Percentiles rank a stretch among this genome's conserved stretches.
Evolutionary conservation across 2,113 vertebrate genomes (phyloP).

Genomic region (Oostethus manadensis): DNA sequence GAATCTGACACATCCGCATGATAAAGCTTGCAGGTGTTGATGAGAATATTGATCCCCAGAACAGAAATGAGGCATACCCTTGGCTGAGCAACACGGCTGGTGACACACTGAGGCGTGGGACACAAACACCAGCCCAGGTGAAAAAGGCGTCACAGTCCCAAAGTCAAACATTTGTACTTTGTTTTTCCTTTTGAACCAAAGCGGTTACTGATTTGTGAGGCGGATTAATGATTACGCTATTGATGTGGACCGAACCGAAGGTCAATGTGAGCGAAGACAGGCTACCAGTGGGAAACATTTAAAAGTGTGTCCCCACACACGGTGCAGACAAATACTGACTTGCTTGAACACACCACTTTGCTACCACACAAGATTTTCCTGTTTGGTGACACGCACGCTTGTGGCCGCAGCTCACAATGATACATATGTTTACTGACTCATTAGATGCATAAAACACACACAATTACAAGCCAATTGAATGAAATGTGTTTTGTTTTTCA

Average conservation of each 20-base stretch:
- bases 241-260: background rate
- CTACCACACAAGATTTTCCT: slow-evolving; percentile 5
- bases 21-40: background rate
- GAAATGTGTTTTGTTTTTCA: background rate
- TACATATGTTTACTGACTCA: background rate
- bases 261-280: background rate
- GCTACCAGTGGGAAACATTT: background rate
- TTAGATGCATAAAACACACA: background rate
- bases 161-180: slow-evolving; percentile 6
- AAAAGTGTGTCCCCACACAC: too few relatives aligned
- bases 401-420: background rate
- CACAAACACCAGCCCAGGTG: background rate
- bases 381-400: background rate
- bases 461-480: background rate
- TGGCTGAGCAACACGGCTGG: background rate
- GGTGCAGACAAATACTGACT: background rate
- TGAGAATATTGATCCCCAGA: background rate
- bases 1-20: too few relatives aligned
- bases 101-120: slow-evolving; percentile 1
- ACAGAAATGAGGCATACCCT: background rate
- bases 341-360: background rate
- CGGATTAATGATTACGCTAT: background rate
- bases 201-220: background rate
- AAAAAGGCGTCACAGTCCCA: too few relatives aligned
- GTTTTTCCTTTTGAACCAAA: background rate